These are phyloP conservation scores for Amyelois transitella DNA, from an alignment of 1,140 invertebrate genomes.

Conservation along the genomic window DNA sequence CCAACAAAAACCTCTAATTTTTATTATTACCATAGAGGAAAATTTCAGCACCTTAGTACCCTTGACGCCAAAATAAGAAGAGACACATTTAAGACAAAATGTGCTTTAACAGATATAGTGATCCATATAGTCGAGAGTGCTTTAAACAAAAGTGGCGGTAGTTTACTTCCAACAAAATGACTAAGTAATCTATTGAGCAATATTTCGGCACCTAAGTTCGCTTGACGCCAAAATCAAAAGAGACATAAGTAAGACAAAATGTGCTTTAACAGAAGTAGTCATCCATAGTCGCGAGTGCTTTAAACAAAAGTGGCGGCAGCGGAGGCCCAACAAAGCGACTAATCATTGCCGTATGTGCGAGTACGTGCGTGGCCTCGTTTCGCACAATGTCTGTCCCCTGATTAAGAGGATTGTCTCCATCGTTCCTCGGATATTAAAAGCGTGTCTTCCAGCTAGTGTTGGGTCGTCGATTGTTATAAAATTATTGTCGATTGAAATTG, in stretches of 20 bases:
- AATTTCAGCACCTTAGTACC: too few relatives aligned
- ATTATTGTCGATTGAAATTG: not conserved
- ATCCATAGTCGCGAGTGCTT: not conserved
- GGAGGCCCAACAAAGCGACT: constrained; percentile 53
- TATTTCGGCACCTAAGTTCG: too few relatives aligned
- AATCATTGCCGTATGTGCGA: constrained; percentile 45
- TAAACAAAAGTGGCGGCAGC: constrained; percentile 22
- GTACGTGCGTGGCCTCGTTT: constrained; percentile 68
- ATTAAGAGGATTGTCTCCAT: constrained; percentile 73
- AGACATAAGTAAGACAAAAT: not conserved
- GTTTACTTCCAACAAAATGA: too few relatives aligned
- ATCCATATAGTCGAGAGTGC: too few relatives aligned
- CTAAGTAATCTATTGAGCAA: too few relatives aligned
- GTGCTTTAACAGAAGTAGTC: not conserved
- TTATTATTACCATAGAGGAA: too few relatives aligned
- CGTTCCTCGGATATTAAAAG: constrained; percentile 69
- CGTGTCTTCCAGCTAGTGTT: constrained; percentile 40
- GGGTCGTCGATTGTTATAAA: not conserved
- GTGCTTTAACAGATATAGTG: too few relatives aligned
- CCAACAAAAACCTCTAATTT: too few relatives aligned
- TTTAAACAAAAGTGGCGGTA: too few relatives aligned
- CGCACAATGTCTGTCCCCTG: constrained; percentile 64
- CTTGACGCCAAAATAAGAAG: too few relatives aligned
- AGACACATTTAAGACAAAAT: too few relatives aligned
- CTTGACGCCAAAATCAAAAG: too few relatives aligned